phyloP scores from a whole-genome alignment of 2,797 vertebrate genomes.

The Sebastes reedi region DNA sequence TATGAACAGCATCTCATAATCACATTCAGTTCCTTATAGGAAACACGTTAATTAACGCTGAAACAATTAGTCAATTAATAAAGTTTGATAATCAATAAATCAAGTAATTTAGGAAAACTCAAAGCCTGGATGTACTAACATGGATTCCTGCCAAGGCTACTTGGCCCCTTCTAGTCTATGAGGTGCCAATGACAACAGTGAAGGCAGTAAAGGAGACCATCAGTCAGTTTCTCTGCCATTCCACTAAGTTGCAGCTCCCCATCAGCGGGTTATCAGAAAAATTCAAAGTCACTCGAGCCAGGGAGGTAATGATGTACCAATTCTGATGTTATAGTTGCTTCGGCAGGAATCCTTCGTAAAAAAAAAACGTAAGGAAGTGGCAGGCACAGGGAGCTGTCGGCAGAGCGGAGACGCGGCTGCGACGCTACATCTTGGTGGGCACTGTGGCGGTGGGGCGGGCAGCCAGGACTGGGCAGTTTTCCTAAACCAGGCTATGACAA shows the following conservation, averaged over 20 bases:
- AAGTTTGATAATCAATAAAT: neutral
- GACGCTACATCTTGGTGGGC: neutral
- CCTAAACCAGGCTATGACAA: neutral
- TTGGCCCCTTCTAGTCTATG: too few species aligned
- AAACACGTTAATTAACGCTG: neutral
- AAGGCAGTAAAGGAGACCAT: too few species aligned
- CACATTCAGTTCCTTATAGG: neutral
- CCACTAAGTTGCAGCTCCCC: too few species aligned
- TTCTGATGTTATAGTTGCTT: rapidly evolving
- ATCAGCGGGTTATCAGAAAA: too few species aligned
- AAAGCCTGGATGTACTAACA: too few species aligned
- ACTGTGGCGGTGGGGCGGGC: too few species aligned
- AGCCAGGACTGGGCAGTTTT: neutral
- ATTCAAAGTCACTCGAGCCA: neutral
- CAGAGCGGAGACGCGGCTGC: neutral
- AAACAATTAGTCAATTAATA: neutral
- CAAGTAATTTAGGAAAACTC: too few species aligned
- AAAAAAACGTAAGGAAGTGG: neutral
- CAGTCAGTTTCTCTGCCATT: too few species aligned
- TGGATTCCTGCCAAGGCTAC: too few species aligned
- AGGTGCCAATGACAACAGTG: too few species aligned
- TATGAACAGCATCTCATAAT: neutral
- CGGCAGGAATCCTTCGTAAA: neutral
- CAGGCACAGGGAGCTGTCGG: neutral
- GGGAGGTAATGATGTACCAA: neutral